These are phyloP conservation scores for Ammodytes dubius DNA, from an alignment of 2,113 vertebrate species.

Conservation along the genomic window DNA sequence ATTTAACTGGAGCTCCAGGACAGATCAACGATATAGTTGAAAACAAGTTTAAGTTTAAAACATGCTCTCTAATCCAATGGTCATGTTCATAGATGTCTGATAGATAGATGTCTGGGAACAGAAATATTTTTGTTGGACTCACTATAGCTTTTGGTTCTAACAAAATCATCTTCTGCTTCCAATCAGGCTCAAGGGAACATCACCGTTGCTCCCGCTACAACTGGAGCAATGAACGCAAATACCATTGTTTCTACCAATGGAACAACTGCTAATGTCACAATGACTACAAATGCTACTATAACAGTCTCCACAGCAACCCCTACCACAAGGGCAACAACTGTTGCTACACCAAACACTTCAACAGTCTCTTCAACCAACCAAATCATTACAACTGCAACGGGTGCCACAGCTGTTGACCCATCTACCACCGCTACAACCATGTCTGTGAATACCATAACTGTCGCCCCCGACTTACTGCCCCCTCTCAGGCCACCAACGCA, in stretches of 20 bases:
- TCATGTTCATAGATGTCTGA: not conserved
- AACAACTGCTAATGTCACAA: not conserved
- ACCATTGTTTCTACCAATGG: too few species aligned
- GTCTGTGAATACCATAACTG: too few species aligned
- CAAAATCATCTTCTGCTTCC: not conserved
- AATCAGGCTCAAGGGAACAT: not conserved
- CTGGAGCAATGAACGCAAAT: not conserved
- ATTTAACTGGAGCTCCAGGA: not conserved
- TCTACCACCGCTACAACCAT: rapidly evolving
- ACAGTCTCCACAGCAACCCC: not conserved
- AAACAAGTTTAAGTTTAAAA: not conserved
- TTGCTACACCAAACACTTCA: not conserved
- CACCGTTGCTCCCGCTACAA: not conserved
- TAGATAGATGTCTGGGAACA: not conserved
- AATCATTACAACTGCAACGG: not conserved
- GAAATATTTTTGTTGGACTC: not conserved
- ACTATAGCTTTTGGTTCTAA: not conserved
- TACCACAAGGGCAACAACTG: too few species aligned
- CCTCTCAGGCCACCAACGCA: too few species aligned
- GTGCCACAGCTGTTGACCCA: not conserved
- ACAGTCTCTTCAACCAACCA: not conserved
- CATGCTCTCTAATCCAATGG: not conserved
- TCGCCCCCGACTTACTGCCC: not conserved
- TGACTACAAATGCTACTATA: not conserved
- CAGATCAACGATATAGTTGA: not conserved